phyloP scores from a whole-genome alignment of 1,140 invertebrate species.

The Drosophila littoralis region DNA sequence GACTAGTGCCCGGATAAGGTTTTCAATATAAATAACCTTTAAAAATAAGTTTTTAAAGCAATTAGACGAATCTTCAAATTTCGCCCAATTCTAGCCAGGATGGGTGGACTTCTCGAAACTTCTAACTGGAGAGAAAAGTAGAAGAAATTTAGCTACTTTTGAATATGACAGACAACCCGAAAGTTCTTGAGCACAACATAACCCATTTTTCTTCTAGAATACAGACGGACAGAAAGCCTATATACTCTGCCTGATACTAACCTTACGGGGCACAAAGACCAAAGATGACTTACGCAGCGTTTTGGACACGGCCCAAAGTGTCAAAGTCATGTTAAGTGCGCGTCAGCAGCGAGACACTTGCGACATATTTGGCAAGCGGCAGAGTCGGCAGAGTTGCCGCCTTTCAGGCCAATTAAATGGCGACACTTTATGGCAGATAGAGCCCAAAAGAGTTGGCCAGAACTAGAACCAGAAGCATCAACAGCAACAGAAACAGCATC shows the following conservation, averaged over 20 bases:
- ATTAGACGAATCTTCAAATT: too few relatives aligned
- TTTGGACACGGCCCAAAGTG: slow-evolving; percentile 62
- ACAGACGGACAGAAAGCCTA: not conserved
- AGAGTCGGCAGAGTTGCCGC: slow-evolving; percentile 15
- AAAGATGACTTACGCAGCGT: slow-evolving; percentile 59
- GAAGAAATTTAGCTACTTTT: too few relatives aligned
- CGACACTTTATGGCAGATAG: slow-evolving; percentile 57
- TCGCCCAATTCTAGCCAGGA: too few relatives aligned
- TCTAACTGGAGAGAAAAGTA: too few relatives aligned
- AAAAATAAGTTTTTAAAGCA: too few relatives aligned
- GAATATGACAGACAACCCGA: too few relatives aligned
- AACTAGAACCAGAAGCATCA: not conserved
- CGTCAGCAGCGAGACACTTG: slow-evolving; percentile 13
- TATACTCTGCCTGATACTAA: not conserved
- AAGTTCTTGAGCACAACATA: too few relatives aligned
- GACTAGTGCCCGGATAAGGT: too few relatives aligned
- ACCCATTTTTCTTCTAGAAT: too few relatives aligned
- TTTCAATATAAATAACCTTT: too few relatives aligned
- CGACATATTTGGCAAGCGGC: slow-evolving; percentile 65
- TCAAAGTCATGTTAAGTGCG: slow-evolving; percentile 57
- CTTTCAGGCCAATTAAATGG: slow-evolving; percentile 76
- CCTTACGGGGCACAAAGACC: not conserved
- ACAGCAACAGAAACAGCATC: slow-evolving; percentile 27
- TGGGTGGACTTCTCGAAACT: too few relatives aligned
- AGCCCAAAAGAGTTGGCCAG: not conserved